Percentiles rank a stretch among this genome's conserved stretches.
phyloP scores from a whole-genome alignment of 1,140 invertebrate species.

The Drosophila leontia region DNA sequence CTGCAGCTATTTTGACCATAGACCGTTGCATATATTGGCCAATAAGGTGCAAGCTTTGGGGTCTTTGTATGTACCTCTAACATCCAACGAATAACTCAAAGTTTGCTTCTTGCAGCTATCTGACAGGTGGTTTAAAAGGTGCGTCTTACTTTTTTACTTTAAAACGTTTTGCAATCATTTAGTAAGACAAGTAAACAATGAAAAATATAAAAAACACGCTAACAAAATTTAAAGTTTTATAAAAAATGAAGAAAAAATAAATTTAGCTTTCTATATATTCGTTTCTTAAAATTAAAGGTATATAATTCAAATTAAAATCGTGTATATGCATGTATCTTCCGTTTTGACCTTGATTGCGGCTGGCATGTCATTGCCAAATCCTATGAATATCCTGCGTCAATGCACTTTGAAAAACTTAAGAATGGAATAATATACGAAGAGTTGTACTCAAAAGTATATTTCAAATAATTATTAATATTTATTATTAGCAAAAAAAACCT shows the following conservation, averaged over 20 bases:
- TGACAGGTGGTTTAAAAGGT: constrained; percentile 8
- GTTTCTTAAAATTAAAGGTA: neutral
- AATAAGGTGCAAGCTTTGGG: constrained; percentile 7
- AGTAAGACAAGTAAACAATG: too few species aligned
- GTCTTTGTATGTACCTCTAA: neutral
- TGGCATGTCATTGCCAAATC: neutral
- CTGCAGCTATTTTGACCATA: constrained; percentile 10
- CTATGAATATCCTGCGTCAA: neutral
- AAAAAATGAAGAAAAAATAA: neutral
- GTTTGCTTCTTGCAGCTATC: neutral
- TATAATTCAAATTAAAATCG: neutral
- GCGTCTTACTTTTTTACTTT: neutral
- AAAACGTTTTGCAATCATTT: neutral
- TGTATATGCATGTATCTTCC: too few species aligned
- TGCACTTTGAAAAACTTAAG: neutral
- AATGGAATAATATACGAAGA: too few species aligned
- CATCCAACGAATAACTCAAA: neutral
- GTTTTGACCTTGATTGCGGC: neutral
- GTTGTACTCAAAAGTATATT: too few species aligned
- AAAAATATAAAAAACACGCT: too few species aligned
- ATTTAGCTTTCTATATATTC: neutral
- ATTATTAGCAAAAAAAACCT: too few species aligned
- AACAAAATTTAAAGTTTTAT: neutral
- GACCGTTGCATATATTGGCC: constrained; percentile 15
- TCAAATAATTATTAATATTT: neutral